Evolutionary conservation across 2,797 vertebrate genomes (phyloP), one percentile per base, ranked within the genome.

Genomic region (Gymnoscopelus microlampas): DNA sequence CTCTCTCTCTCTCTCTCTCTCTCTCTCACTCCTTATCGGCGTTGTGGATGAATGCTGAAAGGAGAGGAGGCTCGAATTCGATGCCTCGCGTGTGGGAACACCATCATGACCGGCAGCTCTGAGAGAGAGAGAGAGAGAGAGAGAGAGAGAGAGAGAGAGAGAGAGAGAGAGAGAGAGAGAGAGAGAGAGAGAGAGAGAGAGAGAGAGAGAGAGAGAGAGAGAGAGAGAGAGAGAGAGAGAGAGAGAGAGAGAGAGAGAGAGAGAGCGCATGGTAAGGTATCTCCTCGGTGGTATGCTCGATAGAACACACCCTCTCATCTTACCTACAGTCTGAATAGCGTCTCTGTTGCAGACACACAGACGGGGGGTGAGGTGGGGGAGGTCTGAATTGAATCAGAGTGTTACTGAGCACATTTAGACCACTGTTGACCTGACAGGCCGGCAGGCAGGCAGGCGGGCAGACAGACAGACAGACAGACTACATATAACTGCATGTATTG

Each of bases 81-180:
- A 85, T 92, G 82, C 89, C 80, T 92, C 70, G 77, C 89, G 88
- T 92, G 92, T 92, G 92, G 91, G 90, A 91, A 88, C 84, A 71
- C 80, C 85, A 87, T 91, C 90, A 90, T 89, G 77, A 48, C 49
- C 1, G 39, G 60, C 60, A 53, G 72, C 67, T 85, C 73, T 39
- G 70, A 81, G 58, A 44, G 39, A 44, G 8, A 44, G 26, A n/a
- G 71, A 81, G 59, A 71, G 77, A 54, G 68, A 53, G 71, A 70
- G 70, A 69, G 53, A 62, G 62, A 68, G 68, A 60, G 49, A 76
- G 59, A 60, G 55, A 56, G 66, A 72, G 57, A 32, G 2, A 59
- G 57, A 32, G 53, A 54, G 68, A 60, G 49, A 59, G 68, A 60
- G 32, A 60, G 32, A 44, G 39, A 23, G 60, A 47, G 59, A 44